These are phyloP conservation scores for Phaenicophaeus curvirostris DNA, from an alignment of 2,797 vertebrate genomes.

Conservation along the genomic window DNA sequence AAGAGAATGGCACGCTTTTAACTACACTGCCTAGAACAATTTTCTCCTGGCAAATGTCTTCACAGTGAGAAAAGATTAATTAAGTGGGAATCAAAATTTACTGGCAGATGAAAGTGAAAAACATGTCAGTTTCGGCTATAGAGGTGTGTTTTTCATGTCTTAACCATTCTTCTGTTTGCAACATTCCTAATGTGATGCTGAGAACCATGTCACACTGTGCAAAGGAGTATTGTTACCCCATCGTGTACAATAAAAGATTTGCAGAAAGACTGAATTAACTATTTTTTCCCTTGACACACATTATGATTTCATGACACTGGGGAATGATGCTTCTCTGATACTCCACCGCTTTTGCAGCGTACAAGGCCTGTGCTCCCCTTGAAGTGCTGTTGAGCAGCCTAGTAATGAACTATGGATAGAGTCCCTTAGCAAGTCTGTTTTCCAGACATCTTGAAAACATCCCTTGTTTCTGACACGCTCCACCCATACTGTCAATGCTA, in stretches of 20 bases:
- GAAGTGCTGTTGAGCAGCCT: background rate
- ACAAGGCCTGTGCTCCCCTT: background rate
- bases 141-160: background rate
- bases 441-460: background rate
- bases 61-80: background rate
- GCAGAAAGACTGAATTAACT: background rate
- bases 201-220: background rate
- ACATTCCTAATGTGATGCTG: slow-evolving; percentile 32
- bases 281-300: background rate
- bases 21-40: background rate
- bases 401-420: background rate
- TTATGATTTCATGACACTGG: background rate
- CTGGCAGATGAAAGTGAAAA: slow-evolving; percentile 29
- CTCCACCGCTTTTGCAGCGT: background rate
- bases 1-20: background rate
- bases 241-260: background rate
- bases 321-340: background rate
- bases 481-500: background rate
- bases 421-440: background rate
- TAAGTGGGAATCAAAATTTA: background rate
- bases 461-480: background rate
- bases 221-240: background rate
- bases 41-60: background rate
- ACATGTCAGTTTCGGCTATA: background rate
- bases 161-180: slow-evolving; percentile 2